Conservation (phyloP, 2,113 vertebrate species). For the Numenius arquata region DNA sequence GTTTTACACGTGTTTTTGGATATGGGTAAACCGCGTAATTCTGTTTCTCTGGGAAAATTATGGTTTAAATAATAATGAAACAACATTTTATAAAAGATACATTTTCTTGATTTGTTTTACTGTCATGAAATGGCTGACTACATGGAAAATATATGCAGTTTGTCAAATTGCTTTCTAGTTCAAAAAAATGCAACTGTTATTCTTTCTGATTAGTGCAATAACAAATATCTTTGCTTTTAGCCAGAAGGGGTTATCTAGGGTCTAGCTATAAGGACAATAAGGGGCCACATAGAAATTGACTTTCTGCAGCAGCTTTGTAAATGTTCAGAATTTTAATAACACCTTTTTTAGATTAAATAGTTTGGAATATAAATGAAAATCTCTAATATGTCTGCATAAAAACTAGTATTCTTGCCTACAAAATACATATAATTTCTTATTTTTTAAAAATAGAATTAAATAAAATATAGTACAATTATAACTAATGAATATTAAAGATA, state of each 20-base stretch:
- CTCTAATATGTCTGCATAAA: neutral
- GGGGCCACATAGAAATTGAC: neutral
- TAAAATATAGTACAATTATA: neutral
- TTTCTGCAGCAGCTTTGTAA: neutral
- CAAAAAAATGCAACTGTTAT: neutral
- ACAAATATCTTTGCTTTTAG: neutral
- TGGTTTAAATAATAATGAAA: neutral
- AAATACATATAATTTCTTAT: neutral
- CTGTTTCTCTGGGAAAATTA: neutral
- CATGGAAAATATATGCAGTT: neutral
- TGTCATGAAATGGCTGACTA: neutral
- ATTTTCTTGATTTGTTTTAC: neutral
- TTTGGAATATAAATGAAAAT: neutral
- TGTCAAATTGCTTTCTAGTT: neutral
- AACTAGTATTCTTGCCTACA: neutral
- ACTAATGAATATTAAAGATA: neutral
- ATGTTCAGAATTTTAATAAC: neutral
- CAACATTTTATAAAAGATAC: neutral
- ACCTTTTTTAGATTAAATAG: neutral
- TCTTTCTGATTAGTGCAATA: neutral
- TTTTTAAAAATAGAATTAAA: neutral
- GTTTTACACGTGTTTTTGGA: neutral
- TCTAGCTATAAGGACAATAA: neutral
- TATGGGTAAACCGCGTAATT: neutral
- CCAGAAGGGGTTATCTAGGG: neutral